A percentile compares a stretch with the other conserved stretches of the same genome.
Evolutionary conservation across 2,888 invertebrate genomes (phyloP).

Genomic region (Andrena trimmerana): DNA sequence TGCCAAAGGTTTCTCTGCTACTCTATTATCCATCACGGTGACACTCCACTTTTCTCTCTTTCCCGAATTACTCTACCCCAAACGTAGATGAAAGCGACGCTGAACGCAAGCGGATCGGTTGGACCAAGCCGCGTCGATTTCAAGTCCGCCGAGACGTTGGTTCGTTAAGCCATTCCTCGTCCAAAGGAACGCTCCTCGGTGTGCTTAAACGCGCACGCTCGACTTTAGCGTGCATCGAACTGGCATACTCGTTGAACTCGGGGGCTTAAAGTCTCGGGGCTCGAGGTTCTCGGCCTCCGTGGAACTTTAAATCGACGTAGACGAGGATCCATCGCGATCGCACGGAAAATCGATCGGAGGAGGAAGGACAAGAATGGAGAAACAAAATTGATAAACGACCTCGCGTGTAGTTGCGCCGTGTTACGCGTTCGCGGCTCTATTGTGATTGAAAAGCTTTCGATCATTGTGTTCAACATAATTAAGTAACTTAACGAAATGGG

Average conservation of each 20-base stretch:
- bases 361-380: not conserved
- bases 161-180: not conserved
- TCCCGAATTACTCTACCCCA: conserved; percentile 79
- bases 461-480: conserved; percentile 82
- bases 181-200: not conserved
- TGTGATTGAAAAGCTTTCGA: conserved; percentile 77
- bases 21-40: conserved; percentile 63
- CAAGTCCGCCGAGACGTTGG: conserved; percentile 24
- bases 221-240: conserved; percentile 2
- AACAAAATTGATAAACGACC: conserved; percentile 15
- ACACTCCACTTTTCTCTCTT: conserved; percentile 70
- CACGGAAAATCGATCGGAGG: not conserved
- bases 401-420: not conserved
- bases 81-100: conserved; percentile 64
- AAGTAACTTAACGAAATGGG: conserved; percentile 66
- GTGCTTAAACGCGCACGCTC: not conserved
- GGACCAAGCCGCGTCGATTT: conserved; percentile 1
- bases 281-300: not conserved
- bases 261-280: no score
- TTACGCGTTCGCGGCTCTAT: conserved; percentile 71
- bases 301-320: not conserved
- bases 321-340: conserved; percentile 6
- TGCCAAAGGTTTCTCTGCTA: conserved; percentile 76
- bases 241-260: not conserved
- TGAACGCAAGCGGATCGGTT: conserved; percentile 36